Evolutionary conservation across 2,888 invertebrate genomes (phyloP).

Genomic region (Epinotia demarniana): DNA sequence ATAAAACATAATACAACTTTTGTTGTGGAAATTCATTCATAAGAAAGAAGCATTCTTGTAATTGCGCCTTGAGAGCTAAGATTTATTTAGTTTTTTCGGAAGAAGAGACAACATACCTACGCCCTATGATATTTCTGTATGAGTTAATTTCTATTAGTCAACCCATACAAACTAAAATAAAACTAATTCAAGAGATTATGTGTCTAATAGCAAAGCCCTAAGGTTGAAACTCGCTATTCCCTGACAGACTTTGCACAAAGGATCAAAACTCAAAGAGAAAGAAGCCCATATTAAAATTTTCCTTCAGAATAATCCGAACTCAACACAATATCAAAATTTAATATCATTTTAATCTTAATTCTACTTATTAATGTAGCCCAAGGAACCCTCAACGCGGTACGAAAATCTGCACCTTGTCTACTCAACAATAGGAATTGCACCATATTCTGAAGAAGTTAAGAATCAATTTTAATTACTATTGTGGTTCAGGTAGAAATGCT

Average conservation of each 20-base stretch:
- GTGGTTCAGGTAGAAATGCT: constrained; percentile 5
- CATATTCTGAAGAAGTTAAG: constrained; percentile 30
- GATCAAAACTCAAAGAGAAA: constrained; percentile 67
- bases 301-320: constrained; percentile 81
- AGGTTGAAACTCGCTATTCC: constrained; percentile 20
- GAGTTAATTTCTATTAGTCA: constrained; percentile 2
- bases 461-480: neutral
- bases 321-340: constrained; percentile 85
- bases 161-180: neutral
- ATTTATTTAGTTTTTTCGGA: no score
- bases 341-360: constrained; percentile 85
- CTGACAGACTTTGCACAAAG: constrained; percentile 24
- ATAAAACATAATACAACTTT: no score
- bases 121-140: neutral
- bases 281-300: constrained; percentile 76
- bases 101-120: neutral
- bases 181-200: neutral
- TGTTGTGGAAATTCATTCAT: no score
- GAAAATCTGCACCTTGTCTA: constrained; percentile 60
- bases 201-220: constrained; percentile 9
- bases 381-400: constrained; percentile 67
- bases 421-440: constrained; percentile 46
- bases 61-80: no score
- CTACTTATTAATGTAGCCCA: constrained; percentile 81
- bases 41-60: no score